Evolutionary conservation across 2,113 vertebrate species (phyloP), one percentile per base, ranked within the genome.

Genomic region (Corythornis vintsioides): DNA sequence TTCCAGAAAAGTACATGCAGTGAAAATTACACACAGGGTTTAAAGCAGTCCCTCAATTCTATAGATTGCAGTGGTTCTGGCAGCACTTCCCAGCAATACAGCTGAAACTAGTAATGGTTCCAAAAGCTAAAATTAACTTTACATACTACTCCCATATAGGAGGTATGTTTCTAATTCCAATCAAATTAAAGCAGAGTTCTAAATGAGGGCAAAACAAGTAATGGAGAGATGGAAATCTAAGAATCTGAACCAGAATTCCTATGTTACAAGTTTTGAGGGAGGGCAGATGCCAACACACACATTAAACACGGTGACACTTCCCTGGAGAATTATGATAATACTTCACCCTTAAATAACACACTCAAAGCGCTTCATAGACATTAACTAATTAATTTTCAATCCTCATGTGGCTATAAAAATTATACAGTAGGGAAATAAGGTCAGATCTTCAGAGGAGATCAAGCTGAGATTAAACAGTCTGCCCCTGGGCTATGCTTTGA

Each of bases 341-440:
- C 66, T 94, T 89, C 69, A 83, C 80, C 83, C 76, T 96, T 95
- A 93, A 94, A 86, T 94, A 96, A 95, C 50, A 79, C 74, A 75
- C 77, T 95, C 64, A 67, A 69, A 91, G 93, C 10, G 3, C 84
- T 96, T 93, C 92, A 90, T 88, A 95, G 86, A 84, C 77, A 90
- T 94, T 94, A 96, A 92, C 83, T 95, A 96, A 96, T 95, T 93
- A 95, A 95, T 90, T 71, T 83, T 89, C 88, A 94, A 76, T 82
- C 86, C 90, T 87, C 90, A 35, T 33, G 67, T 70, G 89, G 71
- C 87, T 79, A 59, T 56, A 93, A 87, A 96, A 96, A 94, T 92
- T 90, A 94, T 66, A 92, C 92, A 85, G 91, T n/a, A 72, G 92
- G 92, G 89, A 92, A 94, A 95, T 66, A 90, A 90, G 93, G 91